Base-by-base conservation (phyloP, 2,113 vertebrate genomes). In the Larimichthys crocea region DNA sequence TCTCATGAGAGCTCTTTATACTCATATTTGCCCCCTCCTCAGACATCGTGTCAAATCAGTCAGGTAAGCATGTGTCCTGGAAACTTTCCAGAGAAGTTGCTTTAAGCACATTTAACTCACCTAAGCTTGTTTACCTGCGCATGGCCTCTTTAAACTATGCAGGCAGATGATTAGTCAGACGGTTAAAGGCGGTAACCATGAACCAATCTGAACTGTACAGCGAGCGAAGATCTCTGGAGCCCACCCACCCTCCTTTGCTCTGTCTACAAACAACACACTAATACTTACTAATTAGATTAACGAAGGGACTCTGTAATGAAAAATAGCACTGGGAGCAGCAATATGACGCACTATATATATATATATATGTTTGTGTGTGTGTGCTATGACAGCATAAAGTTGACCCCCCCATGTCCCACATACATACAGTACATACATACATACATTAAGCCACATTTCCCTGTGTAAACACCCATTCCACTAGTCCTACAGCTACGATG, bases 391-490 rank as follows among this genome's bases (percentile, higher is more conserved):
- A 91, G 89, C 89, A 85, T 85, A 74, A 67, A 35, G 49, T 78
- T 77, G 61, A 71, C 80, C 78, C 74, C 55, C 57, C 80, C 67
- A 55, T 67, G 68, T 80, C 70, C 63, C 86, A 82, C 84, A 81
- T 62, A 86, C 88, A 59, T 82, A 84, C 75, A 76, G 48, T 49
- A 74, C 87, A 75, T 56, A 66, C 74, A 78, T 73, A 73, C 82
- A 79, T 79, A 90, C 80, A 83, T 71, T 62, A 80, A 86, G 85
- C 76, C 86, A 80, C 42, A 44, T 80, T 57, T 91, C 84, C 86
- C 89, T 85, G 89, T 91, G 86, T 90, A 80, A 89, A 89, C 87
- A 80, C 84, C 88, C 81, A 85, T 92, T 66, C 90, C 85, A 89
- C 85, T 61, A 78, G 73, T 85, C 78, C 82, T 88, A 86, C 87